Evolutionary conservation across 2,888 invertebrate genomes (phyloP), one percentile per base, ranked within the genome.

Genomic region (Leptinotarsa peninsularis): DNA sequence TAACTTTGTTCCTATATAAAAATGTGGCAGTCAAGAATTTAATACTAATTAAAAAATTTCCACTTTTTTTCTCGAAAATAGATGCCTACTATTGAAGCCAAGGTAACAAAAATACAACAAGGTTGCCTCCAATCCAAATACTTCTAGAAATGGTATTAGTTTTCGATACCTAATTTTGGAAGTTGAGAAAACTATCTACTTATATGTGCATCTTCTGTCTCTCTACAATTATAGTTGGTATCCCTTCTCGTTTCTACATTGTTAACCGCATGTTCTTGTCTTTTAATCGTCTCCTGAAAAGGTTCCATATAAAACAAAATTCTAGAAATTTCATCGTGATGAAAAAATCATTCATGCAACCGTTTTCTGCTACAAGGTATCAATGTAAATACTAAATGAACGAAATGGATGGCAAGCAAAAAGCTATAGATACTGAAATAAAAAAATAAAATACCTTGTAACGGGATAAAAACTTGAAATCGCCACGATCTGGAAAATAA

Each of bases 401-500:
- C 58, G 23, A 69, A 63, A 71, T 71, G 33, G 56, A n/a, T 23
- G 43, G n/a, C 69, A 69, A 69, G 49, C 52, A 66, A 72, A 69
- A 72, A 76, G 69, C 49, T 43, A 73, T n/a, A 71, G 56, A 33
- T 18, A 76, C 66, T 56, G 49, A 69, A 76, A 74, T 82, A 79
- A 78, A 80, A 78, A 78, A 71, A 78, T 78, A 81, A 81, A 80
- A 82, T 87, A 88, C 88, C 88, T 88, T 88, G 77, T 83, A 85
- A 72, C 86, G 85, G 66, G 84, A 83, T 73, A 87, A 84, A 85
- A 87, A 86, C 83, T 86, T 86, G 84, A 85, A 85, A 83, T 87
- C 87, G 69, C 86, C 85, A 78, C 86, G 85, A 74, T 87, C 87
- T 77, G 86, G 86, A 84, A 87, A 86, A 83, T 87, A 87, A 83